A percentile compares a stretch with the other conserved stretches of the same genome.
Conservation (phyloP, 2,888 invertebrate genomes). For the Meta bourneti region DNA sequence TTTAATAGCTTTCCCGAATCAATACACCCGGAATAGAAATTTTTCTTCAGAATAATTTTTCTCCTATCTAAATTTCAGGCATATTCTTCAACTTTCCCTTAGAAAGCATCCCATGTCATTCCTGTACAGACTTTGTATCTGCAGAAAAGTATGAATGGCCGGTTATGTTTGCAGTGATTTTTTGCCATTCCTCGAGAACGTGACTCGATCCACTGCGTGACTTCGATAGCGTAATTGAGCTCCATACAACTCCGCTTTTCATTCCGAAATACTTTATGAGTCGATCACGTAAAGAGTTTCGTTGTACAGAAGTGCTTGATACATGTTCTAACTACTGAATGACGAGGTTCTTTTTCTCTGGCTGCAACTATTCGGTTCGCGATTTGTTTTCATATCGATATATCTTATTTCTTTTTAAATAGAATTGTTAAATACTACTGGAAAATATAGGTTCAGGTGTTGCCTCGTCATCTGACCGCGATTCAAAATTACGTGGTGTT, state of each 20-base stretch:
- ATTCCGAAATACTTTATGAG: background rate
- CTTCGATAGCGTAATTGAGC: background rate
- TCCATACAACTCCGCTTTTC: background rate
- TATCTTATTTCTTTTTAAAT: no score
- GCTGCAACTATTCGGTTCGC: no score
- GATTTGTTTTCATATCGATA: no score
- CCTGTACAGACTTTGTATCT: background rate
- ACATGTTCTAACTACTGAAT: no score
- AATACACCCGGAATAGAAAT: background rate
- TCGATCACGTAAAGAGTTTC: background rate
- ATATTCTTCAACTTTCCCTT: background rate
- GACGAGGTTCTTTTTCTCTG: no score
- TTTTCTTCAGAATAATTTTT: background rate
- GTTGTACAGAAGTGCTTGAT: no score
- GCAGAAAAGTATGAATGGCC: background rate
- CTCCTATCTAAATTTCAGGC: background rate
- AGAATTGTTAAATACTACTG: no score
- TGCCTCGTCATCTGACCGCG: no score
- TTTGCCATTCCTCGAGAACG: background rate
- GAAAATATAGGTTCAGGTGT: no score
- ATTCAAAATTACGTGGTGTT: no score
- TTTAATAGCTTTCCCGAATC: no score
- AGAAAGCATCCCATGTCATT: background rate
- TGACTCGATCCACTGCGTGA: background rate
- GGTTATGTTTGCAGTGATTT: background rate